Percentiles rank a stretch among this genome's conserved stretches.
These are phyloP conservation scores for Sceloporus undulatus DNA, from an alignment of 2,113 vertebrate genomes.

Conservation along the genomic window DNA sequence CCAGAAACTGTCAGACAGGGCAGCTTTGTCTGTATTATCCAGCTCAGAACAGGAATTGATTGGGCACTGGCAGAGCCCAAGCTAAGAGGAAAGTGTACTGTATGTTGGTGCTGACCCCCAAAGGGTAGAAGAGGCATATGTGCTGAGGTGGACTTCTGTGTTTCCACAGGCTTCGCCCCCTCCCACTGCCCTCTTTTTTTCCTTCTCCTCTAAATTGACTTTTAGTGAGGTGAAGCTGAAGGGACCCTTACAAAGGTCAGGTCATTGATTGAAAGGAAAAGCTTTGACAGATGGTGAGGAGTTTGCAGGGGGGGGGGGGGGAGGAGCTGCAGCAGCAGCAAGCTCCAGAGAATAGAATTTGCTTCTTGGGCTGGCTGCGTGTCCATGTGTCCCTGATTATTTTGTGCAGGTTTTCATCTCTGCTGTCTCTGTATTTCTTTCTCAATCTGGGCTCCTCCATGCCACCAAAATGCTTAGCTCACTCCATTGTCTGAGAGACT, in stretches of 20 bases:
- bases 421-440: slow-evolving; percentile 60
- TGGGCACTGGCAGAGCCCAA: background rate
- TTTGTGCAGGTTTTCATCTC: slow-evolving; percentile 66
- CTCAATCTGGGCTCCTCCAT: slow-evolving; percentile 67
- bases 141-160: background rate
- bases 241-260: slow-evolving; percentile 57
- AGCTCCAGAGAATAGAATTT: slow-evolving; percentile 48
- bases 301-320: slow-evolving; percentile 35
- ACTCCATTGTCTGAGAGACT: slow-evolving; percentile 72
- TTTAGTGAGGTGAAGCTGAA: slow-evolving; percentile 57
- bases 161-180: background rate
- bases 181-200: background rate
- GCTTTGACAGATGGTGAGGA: slow-evolving; percentile 43
- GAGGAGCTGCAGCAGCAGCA: background rate
- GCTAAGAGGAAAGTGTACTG: slow-evolving; percentile 5
- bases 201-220: slow-evolving; percentile 33
- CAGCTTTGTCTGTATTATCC: background rate
- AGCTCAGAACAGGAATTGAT: background rate
- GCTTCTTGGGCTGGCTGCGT: slow-evolving; percentile 40
- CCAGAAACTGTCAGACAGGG: slow-evolving; percentile 12
- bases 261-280: slow-evolving; percentile 49
- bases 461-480: slow-evolving; percentile 71
- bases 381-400: slow-evolving; percentile 68
- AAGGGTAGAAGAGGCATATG: background rate
- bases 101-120: background rate